Evolutionary conservation across 2,113 vertebrate species (phyloP), one percentile per base, ranked within the genome.

Genomic region (Pholis gunnellus): DNA sequence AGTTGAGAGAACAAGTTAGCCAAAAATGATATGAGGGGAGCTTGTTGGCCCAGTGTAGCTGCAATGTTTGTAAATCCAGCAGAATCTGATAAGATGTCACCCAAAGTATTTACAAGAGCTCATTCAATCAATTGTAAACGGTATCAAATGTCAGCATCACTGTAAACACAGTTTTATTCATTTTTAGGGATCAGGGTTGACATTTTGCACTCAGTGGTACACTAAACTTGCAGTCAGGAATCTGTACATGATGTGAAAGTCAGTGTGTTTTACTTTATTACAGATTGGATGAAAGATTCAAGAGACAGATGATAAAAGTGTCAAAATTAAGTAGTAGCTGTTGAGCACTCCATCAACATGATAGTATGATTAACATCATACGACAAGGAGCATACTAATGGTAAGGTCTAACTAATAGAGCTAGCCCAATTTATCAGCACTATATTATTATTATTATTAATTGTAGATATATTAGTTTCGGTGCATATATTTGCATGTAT

Each of bases 111-210:
- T 65, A 57, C 40, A 77, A 57, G 29, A 56, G 36, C 31, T 38
- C 48, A 38, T 71, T 74, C 50, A 52, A 42, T 70, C 52, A 81
- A 38, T 50, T 74, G 18, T 20, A 15, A 75, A 54, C 59, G 1
- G 9, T 38, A 81, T 78, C 27, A 78, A 78, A 84, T 65, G 36
- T 54, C 64, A 75, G 65, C 42, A 75, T 78, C 59, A 3, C 25
- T 74, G 63, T 81, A 64, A 80, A 69, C 48, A 79, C 48, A 0
- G 25, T 18, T 29, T 48, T 40, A 78, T 34, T 78, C 15, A 61
- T 44, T 85, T 72, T 69, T 29, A 77, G 27, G 3, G 22, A 57
- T 46, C 27, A 50, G 11, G 11, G 8, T 0, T 60, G 9, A 22
- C 54, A 20, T 61, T 84, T 64, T 40, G 31, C 65, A 20, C 20